Conservation (phyloP, 2,113 vertebrate species). For the Dermatemys mawii region DNA sequence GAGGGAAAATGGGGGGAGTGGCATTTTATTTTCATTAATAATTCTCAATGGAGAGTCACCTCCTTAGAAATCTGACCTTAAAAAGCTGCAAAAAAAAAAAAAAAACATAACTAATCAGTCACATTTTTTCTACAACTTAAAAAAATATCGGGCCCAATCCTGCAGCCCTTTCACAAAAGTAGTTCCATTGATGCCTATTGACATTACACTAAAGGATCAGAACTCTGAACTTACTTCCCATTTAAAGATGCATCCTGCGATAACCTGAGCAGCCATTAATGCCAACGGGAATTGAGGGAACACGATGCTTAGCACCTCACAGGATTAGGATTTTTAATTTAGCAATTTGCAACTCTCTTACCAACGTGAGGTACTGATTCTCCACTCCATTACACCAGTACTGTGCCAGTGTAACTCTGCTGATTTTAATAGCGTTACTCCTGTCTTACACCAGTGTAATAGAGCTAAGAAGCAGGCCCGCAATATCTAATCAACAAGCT, state of each 20-base stretch:
- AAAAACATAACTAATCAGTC: conserved; percentile 43
- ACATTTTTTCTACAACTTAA: conserved; percentile 45
- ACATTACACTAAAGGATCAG: background rate
- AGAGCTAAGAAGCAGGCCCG: background rate
- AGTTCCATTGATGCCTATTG: background rate
- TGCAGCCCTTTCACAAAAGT: background rate
- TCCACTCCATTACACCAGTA: background rate
- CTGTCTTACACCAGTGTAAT: background rate
- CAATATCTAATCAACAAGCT: background rate
- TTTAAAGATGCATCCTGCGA: background rate
- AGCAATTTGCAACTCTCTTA: background rate
- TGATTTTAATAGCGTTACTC: background rate
- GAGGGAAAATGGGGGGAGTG: background rate
- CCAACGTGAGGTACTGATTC: background rate
- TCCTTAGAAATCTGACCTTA: conserved; percentile 43
- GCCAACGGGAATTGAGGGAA: background rate
- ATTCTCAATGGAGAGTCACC: conserved; percentile 56
- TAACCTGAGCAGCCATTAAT: background rate
- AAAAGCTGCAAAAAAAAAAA: conserved; percentile 12
- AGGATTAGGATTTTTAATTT: background rate
- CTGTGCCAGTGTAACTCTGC: background rate
- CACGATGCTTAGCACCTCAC: background rate
- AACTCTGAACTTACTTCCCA: background rate
- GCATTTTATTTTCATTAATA: conserved; percentile 25
- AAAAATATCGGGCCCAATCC: conserved; percentile 11